Evolutionary conservation across 2,888 invertebrate species (phyloP).

Genomic region (Copidosoma aretas): DNA sequence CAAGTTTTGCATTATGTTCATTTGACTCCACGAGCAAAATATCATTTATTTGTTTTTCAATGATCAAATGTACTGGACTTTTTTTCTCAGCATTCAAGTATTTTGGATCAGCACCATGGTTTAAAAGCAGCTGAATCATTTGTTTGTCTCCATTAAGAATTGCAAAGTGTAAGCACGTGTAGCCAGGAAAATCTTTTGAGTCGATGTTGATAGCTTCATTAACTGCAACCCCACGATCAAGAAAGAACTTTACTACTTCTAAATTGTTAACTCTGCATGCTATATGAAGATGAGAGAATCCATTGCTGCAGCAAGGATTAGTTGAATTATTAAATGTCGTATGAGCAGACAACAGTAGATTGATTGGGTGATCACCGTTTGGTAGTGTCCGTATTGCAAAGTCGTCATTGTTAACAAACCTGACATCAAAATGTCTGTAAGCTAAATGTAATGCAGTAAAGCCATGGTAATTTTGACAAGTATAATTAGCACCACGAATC

Average conservation of each 20-base stretch:
- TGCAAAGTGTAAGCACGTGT: background rate
- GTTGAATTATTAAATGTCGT: background rate
- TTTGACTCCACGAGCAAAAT: no score
- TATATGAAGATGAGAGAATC: background rate
- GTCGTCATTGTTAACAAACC: no score
- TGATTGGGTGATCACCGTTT: background rate
- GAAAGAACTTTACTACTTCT: background rate
- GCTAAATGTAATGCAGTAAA: background rate
- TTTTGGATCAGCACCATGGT: background rate
- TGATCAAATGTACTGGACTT: background rate
- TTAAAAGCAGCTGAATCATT: background rate
- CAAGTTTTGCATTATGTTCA: no score
- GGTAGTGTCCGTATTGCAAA: background rate
- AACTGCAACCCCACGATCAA: background rate
- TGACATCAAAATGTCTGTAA: no score
- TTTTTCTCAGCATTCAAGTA: background rate
- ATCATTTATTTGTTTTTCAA: background rate
- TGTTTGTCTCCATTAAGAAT: background rate
- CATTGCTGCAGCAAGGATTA: background rate
- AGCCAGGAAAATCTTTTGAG: background rate
- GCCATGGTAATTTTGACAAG: background rate
- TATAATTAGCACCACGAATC: constrained; percentile 54
- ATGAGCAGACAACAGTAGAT: background rate
- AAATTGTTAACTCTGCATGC: background rate
- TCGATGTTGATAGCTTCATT: background rate